These are phyloP conservation scores for Drosophila eohydei DNA, from an alignment of 2,888 invertebrate genomes.

Conservation along the genomic window DNA sequence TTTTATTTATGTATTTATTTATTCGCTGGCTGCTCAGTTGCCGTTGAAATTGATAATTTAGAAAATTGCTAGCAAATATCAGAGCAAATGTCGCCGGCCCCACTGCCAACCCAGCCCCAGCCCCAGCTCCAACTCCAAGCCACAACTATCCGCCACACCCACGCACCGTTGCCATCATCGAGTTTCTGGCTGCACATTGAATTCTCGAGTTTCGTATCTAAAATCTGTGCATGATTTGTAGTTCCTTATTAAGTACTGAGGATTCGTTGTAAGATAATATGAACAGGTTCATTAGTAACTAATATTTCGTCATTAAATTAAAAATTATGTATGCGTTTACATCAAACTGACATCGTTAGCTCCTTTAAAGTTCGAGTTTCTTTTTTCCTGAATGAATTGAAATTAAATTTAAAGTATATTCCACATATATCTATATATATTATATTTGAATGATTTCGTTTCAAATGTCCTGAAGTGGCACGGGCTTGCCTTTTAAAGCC, in stretches of 20 bases:
- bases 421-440: not conserved
- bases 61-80: conserved; percentile 73
- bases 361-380: not conserved
- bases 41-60: conserved; percentile 77
- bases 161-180: conserved; percentile 18
- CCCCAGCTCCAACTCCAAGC: not conserved
- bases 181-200: conserved; percentile 8
- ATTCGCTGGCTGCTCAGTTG: conserved; percentile 61
- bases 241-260: not conserved
- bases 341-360: not conserved
- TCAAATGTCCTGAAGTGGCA: not conserved
- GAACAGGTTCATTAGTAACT: conserved; percentile 1
- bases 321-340: no score
- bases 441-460: not conserved
- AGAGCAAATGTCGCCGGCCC: conserved; percentile 35
- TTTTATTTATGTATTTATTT: conserved; percentile 67
- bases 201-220: conserved; percentile 1
- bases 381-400: not conserved
- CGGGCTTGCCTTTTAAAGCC: not conserved
- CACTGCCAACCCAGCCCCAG: not conserved
- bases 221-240: not conserved
- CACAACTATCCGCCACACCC: not conserved
- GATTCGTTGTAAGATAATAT: not conserved
- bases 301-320: not conserved
- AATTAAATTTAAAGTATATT: not conserved